phyloP scores from a whole-genome alignment of 2,797 vertebrate species.

The Ficedula albicollis region DNA sequence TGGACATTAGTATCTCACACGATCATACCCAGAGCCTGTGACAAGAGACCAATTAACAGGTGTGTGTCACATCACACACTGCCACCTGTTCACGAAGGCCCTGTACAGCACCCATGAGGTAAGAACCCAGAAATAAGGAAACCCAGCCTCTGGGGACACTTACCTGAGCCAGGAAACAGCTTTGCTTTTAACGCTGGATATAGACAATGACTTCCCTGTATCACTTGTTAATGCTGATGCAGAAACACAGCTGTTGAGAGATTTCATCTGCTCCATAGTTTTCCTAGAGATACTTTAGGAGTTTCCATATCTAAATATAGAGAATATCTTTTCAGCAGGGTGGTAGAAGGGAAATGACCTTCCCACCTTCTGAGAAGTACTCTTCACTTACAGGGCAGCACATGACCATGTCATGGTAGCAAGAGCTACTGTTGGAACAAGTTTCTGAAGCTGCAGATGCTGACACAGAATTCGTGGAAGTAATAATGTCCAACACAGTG shows the following conservation, averaged over 20 bases:
- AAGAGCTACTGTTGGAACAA: not conserved
- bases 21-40: not conserved
- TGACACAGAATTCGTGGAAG: not conserved
- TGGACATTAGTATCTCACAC: not conserved
- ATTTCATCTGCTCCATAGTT: not conserved
- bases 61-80: rapidly evolving
- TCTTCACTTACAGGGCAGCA: not conserved
- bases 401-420: not conserved
- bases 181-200: not conserved
- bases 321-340: not conserved
- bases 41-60: not conserved
- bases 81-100: not conserved
- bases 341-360: not conserved
- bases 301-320: not conserved
- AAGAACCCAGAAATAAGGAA: not conserved
- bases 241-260: not conserved
- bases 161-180: not conserved
- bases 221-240: not conserved
- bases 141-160: rapidly evolving
- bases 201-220: not conserved
- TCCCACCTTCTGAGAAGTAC: not conserved
- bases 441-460: not conserved
- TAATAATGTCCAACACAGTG: rapidly evolving
- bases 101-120: not conserved
- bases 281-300: not conserved